Conservation (phyloP, 2,113 vertebrate species). For the Albula glossodonta region DNA sequence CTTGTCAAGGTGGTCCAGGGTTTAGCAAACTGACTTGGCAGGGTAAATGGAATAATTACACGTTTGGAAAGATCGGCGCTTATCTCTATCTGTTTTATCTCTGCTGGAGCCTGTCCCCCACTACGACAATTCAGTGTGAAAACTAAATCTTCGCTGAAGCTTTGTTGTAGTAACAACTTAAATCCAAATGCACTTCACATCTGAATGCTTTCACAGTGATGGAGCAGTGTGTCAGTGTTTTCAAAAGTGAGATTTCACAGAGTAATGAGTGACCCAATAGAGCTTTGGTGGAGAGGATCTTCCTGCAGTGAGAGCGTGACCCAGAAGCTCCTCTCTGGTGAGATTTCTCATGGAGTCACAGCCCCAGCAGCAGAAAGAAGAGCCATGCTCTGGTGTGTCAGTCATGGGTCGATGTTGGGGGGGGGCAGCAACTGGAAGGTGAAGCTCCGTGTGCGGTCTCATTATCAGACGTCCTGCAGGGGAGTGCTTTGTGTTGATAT, state of each 20-base stretch:
- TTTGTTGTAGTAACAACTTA: neutral
- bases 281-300: neutral
- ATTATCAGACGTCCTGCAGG: constrained; percentile 65
- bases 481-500: constrained; percentile 65
- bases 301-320: neutral
- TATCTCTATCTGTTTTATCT: neutral
- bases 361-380: neutral
- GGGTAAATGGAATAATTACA: neutral
- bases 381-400: constrained; percentile 11
- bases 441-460: constrained; percentile 77
- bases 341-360: constrained; percentile 35
- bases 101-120: neutral
- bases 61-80: neutral
- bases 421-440: constrained; percentile 50
- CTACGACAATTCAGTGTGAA: neutral
- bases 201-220: neutral
- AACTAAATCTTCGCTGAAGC: neutral
- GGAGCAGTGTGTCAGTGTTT: neutral
- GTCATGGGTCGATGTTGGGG: constrained; percentile 41
- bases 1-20: neutral
- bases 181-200: neutral
- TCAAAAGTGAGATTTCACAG: neutral
- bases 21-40: neutral
- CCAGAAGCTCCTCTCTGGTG: neutral
- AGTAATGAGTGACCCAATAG: neutral